Conservation (phyloP, 1,140 invertebrate genomes). For the Drosophila melanogaster region DNA sequence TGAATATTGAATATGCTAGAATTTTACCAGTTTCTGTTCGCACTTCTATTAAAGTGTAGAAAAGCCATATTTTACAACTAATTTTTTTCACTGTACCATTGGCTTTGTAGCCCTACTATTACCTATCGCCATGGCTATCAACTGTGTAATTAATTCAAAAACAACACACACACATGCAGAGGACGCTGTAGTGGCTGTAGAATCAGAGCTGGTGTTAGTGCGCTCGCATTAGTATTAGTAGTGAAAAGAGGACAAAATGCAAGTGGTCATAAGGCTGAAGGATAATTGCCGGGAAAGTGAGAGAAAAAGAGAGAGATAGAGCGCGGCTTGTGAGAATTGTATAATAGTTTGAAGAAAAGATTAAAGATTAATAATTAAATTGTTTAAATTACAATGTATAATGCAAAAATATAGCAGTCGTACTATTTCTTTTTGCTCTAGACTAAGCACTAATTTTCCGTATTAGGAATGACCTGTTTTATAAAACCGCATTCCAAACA, state of each 20-base stretch:
- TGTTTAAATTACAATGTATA: not conserved
- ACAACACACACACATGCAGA: constrained; percentile 52
- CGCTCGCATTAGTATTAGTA: constrained; percentile 7
- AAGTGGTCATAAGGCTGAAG: constrained; percentile 16
- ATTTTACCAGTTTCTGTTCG: too few relatives aligned
- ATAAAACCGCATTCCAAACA: not conserved
- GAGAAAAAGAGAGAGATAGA: not conserved
- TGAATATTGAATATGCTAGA: not conserved
- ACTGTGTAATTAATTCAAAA: constrained; percentile 78
- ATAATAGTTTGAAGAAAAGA: too few relatives aligned
- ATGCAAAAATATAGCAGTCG: too few relatives aligned
- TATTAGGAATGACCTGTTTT: not conserved
- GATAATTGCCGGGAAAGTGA: constrained; percentile 6
- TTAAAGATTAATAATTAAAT: not conserved
- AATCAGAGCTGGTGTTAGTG: constrained; percentile 3
- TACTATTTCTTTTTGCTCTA: too few relatives aligned
- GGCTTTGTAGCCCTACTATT: constrained; percentile 18
- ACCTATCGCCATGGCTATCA: constrained; percentile 54
- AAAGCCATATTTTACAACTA: not conserved
- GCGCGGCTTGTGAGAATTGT: too few relatives aligned
- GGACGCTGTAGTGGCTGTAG: constrained; percentile 35
- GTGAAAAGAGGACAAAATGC: not conserved
- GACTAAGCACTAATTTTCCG: not conserved
- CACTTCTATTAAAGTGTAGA: not conserved
- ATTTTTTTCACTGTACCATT: constrained; percentile 5